phyloP scores from a whole-genome alignment of 2,888 invertebrate genomes.

The Nephrotoma guestfalica region DNA sequence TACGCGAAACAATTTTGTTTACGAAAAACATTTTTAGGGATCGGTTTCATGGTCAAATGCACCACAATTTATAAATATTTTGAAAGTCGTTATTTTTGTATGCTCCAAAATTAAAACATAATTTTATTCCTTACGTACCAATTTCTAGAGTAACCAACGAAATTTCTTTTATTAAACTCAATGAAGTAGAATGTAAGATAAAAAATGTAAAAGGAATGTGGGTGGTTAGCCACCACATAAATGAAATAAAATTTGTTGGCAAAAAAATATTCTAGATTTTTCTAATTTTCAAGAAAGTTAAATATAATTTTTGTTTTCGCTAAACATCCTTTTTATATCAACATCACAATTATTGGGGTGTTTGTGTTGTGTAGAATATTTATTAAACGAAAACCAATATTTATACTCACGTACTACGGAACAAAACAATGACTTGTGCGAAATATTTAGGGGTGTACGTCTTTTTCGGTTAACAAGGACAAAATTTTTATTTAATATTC shows the following conservation, averaged over 20 bases:
- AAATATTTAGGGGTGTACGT: not conserved
- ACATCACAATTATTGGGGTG: not conserved
- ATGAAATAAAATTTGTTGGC: not conserved
- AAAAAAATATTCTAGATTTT: not conserved
- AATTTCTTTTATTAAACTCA: not conserved
- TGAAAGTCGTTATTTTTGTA: not conserved
- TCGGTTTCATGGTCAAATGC: not conserved
- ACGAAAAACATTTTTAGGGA: not conserved
- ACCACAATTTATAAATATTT: not conserved
- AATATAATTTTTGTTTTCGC: not conserved
- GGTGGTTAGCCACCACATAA: not conserved
- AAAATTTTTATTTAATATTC: too few species aligned
- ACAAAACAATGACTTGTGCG: not conserved
- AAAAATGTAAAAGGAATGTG: not conserved
- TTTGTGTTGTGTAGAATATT: not conserved
- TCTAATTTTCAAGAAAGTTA: not conserved
- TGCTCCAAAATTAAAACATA: not conserved
- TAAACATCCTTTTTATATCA: not conserved
- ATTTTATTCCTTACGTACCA: not conserved
- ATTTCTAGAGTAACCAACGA: not conserved
- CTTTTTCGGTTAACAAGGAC: not conserved
- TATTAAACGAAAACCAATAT: not conserved
- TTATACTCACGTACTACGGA: not conserved
- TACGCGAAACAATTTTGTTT: not conserved
- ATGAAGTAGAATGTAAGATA: not conserved